A percentile compares a stretch with the other conserved stretches of the same genome.
phyloP scores from a whole-genome alignment of 2,888 invertebrate genomes.

The Nasonia oneida region DNA sequence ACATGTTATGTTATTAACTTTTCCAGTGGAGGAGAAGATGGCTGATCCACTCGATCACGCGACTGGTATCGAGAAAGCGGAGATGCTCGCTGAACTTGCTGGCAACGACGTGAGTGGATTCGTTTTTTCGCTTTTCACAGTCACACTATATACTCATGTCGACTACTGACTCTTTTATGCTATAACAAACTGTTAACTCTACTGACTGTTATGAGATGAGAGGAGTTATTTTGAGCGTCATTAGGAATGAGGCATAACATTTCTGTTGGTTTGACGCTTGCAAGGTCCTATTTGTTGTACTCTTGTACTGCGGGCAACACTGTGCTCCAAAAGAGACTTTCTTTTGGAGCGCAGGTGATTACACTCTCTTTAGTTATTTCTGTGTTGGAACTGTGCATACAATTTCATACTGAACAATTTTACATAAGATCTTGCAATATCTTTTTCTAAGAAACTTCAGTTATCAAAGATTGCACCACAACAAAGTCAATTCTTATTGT shows the following conservation, averaged over 20 bases:
- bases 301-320: background rate
- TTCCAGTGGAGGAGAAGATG: slow-evolving; percentile 82
- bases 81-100: slow-evolving; percentile 90
- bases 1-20: slow-evolving; percentile 9
- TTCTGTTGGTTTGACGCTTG: background rate
- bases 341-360: background rate
- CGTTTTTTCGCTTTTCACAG: slow-evolving; percentile 6
- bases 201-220: background rate
- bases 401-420: background rate
- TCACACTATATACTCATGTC: background rate
- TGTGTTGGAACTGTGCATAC: too few species aligned
- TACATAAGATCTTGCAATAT: background rate
- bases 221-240: background rate
- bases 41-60: slow-evolving; percentile 94
- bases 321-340: background rate
- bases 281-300: background rate
- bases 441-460: background rate
- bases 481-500: background rate
- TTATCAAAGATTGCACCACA: background rate
- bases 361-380: background rate
- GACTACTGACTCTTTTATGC: background rate
- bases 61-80: slow-evolving; percentile 95
- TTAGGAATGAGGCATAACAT: background rate
- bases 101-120: slow-evolving; percentile 87
- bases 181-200: background rate